These are phyloP conservation scores for Homarus gammarus DNA, from an alignment of 2,888 invertebrate species.

Conservation along the genomic window DNA sequence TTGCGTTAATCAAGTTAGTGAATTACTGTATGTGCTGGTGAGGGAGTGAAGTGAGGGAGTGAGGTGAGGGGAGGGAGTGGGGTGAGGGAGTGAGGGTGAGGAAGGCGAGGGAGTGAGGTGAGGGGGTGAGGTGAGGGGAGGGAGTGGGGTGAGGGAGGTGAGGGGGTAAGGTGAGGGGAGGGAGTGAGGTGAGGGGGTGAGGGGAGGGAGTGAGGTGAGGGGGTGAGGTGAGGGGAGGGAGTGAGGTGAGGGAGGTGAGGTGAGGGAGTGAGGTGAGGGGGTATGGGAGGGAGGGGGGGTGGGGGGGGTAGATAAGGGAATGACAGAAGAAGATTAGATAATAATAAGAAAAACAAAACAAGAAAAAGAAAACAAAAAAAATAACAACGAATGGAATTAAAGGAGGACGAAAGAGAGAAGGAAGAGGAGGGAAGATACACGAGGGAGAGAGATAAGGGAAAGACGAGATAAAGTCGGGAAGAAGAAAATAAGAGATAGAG, in stretches of 20 bases:
- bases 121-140: conserved; percentile 17
- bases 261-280: conserved; percentile 17
- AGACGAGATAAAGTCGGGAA: not conserved
- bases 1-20: conserved; percentile 27
- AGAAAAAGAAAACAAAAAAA: not conserved
- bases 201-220: not conserved
- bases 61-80: not conserved
- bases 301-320: not conserved
- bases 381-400: no score
- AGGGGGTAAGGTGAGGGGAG: not conserved
- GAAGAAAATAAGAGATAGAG: not conserved
- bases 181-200: not conserved
- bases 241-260: not conserved
- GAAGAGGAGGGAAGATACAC: not conserved
- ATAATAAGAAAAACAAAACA: not conserved
- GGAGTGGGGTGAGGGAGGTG: not conserved
- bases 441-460: not conserved
- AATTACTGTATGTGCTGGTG: conserved; percentile 17
- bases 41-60: not conserved
- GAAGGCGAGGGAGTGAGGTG: not conserved
- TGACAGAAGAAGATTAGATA: no score
- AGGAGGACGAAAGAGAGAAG: not conserved
- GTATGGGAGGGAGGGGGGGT: not conserved
- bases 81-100: not conserved
- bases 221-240: not conserved